Percentiles rank a stretch among this genome's conserved stretches.
These are phyloP conservation scores for Dromas ardeola DNA, from an alignment of 2,113 vertebrate genomes.

Conservation along the genomic window DNA sequence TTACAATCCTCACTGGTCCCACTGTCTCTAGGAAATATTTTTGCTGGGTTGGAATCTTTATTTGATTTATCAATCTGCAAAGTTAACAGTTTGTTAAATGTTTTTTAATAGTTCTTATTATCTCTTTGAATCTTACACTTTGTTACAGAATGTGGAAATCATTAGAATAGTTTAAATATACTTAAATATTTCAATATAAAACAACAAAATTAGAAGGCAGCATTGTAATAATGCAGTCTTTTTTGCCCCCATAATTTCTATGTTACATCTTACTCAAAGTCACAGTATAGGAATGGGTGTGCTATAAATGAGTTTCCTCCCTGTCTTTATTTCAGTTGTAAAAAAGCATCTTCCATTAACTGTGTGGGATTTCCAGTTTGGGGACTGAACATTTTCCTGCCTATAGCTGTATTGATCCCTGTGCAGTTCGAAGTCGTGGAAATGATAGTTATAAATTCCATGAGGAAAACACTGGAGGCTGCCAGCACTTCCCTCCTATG, in stretches of 20 bases:
- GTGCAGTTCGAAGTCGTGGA: neutral
- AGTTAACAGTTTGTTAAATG: neutral
- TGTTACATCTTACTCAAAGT: neutral
- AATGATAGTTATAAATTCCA: constrained; percentile 5
- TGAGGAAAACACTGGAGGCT: neutral
- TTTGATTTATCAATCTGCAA: neutral
- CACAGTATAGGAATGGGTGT: neutral
- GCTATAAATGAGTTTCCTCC: neutral
- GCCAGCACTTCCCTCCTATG: neutral
- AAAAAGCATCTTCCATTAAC: neutral
- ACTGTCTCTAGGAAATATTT: neutral
- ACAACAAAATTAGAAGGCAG: neutral
- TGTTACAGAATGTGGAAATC: neutral
- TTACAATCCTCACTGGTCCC: neutral
- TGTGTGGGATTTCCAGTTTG: neutral
- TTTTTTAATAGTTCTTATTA: neutral
- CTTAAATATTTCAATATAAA: neutral
- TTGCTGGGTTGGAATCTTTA: neutral
- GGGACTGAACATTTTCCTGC: neutral
- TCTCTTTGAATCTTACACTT: neutral
- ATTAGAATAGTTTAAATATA: neutral
- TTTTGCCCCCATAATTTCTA: neutral
- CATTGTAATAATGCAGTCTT: neutral
- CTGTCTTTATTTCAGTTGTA: neutral
- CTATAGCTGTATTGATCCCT: neutral